These are phyloP conservation scores for Motacilla tschutschensis DNA, from an alignment of 2,113 vertebrate species.

Conservation along the genomic window DNA sequence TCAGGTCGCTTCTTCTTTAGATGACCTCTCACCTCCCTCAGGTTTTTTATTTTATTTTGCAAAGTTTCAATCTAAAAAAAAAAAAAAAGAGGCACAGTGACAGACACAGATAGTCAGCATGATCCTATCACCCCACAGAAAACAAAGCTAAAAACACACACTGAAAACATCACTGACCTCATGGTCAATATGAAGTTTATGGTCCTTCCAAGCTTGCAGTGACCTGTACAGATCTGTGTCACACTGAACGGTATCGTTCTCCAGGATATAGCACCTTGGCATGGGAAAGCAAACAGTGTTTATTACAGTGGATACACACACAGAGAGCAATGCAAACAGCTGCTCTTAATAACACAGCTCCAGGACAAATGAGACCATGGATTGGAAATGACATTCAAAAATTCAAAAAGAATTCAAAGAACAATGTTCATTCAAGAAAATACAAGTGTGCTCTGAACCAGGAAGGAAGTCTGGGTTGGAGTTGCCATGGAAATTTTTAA, in stretches of 20 bases:
- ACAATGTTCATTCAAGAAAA: neutral
- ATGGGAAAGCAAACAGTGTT: neutral
- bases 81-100: neutral
- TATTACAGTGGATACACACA: neutral
- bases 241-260: slow-evolving; percentile 91
- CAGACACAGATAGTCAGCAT: neutral
- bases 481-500: neutral
- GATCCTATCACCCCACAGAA: neutral
- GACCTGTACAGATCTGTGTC: slow-evolving; percentile 92
- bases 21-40: slow-evolving; percentile 92
- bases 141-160: neutral
- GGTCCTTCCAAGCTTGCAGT: slow-evolving; percentile 96
- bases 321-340: neutral
- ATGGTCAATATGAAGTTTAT: slow-evolving; percentile 94
- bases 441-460: neutral
- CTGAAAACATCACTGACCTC: slow-evolving; percentile 76
- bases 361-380: neutral
- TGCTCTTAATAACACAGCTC: neutral
- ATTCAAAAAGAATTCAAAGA: neutral
- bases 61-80: slow-evolving; percentile 89
- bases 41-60: slow-evolving; percentile 96
- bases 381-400: neutral
- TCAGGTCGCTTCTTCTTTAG: slow-evolving; percentile 90
- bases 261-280: slow-evolving; percentile 91
- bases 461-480: neutral